Evolutionary conservation across 2,113 vertebrate species (phyloP), one percentile per base, ranked within the genome.

Genomic region (Chlorodrepanis virens): DNA sequence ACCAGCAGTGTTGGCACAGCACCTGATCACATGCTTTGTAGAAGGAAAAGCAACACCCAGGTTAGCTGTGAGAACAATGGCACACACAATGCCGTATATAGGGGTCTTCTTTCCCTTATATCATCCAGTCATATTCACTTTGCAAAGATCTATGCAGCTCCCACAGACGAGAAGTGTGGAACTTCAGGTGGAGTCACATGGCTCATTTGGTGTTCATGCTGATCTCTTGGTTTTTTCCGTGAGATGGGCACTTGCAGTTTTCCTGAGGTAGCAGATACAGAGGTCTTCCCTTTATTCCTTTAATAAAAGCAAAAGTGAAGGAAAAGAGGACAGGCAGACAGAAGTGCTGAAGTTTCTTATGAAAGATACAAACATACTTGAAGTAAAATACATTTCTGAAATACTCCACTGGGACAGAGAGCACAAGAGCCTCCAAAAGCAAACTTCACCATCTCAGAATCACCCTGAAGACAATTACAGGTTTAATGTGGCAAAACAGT

Each of bases 231-330:
- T 49, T 96, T 94, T 89, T 77, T 69, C 65, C 31, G 11, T 74
- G 68, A 94, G 88, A 21, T 59, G 86, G 86, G 91, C 81, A 75
- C 57, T 93, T 95, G 68, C 84, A 95, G 64, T 56, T 93, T 91
- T 92, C 83, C 89, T 97, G 98, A 98, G 98, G 95, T 97, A 98
- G 96, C 84, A 81, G 84, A 74, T 60, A 83, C 4, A 84, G 83
- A 93, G 18, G 65, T 92, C 89, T 93, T 89, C 72, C 57, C 87
- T 96, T 90, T 90, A 79, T 65, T 71, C 39, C 23, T 86, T 84
- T 61, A 67, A 72, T 37, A 49, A 80, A 91, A 94, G 78, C 16
- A 83, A 47, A 85, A 84, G 14, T 37, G 31, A 77, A 88, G 67
- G 19, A 56, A 89, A 71, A 67, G 12, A n/a, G 27, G 33, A 56